Percentiles rank a stretch among this genome's conserved stretches.
phyloP scores from a whole-genome alignment of 2,888 invertebrate genomes.

The Mesorhabditis sp. region DNA sequence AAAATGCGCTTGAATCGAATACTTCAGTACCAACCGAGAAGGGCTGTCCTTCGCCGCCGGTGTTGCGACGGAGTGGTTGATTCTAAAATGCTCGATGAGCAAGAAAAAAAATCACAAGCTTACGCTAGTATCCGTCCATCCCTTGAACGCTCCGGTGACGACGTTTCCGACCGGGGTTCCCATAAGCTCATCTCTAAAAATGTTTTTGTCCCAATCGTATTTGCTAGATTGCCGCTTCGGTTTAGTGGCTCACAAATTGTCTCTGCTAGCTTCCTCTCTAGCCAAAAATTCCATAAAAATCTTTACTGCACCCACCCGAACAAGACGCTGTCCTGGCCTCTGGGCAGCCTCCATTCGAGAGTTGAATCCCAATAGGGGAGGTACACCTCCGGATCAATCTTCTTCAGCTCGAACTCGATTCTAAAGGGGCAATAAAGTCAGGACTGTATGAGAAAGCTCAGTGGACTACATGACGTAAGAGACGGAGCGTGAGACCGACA shows the following conservation, averaged over 20 bases:
- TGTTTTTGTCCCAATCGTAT: neutral
- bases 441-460: too few species aligned
- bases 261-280: neutral
- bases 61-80: neutral
- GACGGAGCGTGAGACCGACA: too few species aligned
- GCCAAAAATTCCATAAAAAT: neutral
- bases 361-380: constrained; percentile 45
- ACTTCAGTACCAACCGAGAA: constrained; percentile 20
- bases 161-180: constrained; percentile 23
- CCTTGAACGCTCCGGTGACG: constrained; percentile 36
- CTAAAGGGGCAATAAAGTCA: constrained; percentile 8
- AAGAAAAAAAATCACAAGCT: neutral
- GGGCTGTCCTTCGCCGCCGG: constrained; percentile 2
- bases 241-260: neutral
- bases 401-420: constrained; percentile 41
- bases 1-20: constrained; percentile 20
- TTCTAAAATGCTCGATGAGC: constrained; percentile 4
- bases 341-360: constrained; percentile 30
- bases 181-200: neutral
- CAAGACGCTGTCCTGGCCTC: constrained; percentile 39
- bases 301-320: constrained; percentile 18
- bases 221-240: neutral
- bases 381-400: constrained; percentile 36
- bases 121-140: constrained; percentile 34
- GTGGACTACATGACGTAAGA: too few species aligned